These are phyloP conservation scores for Heterochromis multidens DNA, from an alignment of 2,113 vertebrate species.

Conservation along the genomic window DNA sequence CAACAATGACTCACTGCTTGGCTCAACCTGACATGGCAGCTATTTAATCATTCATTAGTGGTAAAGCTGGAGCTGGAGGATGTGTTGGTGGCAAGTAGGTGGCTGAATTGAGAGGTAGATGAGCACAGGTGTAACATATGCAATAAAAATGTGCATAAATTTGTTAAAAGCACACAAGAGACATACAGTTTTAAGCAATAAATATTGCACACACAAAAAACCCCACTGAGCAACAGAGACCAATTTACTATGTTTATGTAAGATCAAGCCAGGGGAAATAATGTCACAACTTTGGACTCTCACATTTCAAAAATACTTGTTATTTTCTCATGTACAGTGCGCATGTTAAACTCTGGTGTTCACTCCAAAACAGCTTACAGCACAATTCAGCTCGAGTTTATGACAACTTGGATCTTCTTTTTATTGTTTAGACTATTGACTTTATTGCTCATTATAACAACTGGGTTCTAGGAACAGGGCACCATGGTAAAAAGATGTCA, in stretches of 20 bases:
- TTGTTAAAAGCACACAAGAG: not conserved
- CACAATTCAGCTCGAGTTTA: not conserved
- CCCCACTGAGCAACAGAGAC: not conserved
- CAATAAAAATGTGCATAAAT: not conserved
- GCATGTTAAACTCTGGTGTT: not conserved
- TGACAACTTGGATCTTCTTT: not conserved
- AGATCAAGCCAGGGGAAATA: not conserved
- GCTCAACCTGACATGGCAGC: conserved; percentile 52
- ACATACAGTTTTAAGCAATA: not conserved
- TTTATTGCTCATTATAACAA: not conserved
- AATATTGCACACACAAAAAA: not conserved
- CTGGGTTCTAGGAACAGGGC: not conserved
- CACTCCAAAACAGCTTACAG: not conserved
- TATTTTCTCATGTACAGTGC: not conserved
- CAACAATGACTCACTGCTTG: conserved; percentile 50
- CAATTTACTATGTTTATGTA: not conserved
- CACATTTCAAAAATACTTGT: not conserved
- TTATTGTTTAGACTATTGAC: not conserved
- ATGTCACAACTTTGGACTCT: not conserved
- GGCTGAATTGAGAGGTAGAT: not conserved
- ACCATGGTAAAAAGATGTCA: not conserved
- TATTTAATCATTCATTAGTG: conserved; percentile 58
- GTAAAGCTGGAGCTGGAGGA: not conserved
- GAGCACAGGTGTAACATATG: not conserved
- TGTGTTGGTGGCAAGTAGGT: conserved; percentile 20